A percentile compares a stretch with the other conserved stretches of the same genome.
Conservation (phyloP, 2,888 invertebrate species). For the Apodemia mormo region DNA sequence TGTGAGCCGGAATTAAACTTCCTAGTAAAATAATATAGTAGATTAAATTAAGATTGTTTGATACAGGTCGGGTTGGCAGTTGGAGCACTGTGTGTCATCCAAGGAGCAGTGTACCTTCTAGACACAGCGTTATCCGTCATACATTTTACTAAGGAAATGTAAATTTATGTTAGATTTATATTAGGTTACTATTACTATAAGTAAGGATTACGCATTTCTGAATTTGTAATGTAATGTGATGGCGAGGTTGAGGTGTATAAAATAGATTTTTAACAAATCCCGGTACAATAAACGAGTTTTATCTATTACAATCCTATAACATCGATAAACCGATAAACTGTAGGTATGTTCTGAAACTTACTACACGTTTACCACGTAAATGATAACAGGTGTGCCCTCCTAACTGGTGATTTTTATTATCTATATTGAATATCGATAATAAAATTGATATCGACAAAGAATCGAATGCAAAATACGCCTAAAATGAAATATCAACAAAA, state of each 20-base stretch:
- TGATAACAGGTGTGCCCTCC: neutral
- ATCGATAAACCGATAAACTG: neutral
- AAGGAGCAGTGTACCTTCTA: slow-evolving; percentile 89
- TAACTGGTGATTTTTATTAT: neutral
- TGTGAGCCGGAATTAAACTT: too few relatives aligned
- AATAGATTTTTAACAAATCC: too few relatives aligned
- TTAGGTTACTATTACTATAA: neutral
- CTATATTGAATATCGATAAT: neutral
- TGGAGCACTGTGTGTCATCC: slow-evolving; percentile 89
- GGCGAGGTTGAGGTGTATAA: too few relatives aligned
- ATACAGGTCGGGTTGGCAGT: slow-evolving; percentile 88
- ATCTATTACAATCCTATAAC: too few relatives aligned
- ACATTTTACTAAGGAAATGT: slow-evolving; percentile 86
- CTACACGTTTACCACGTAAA: neutral
- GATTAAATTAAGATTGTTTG: slow-evolving; percentile 19
- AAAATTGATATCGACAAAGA: neutral
- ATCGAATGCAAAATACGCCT: neutral
- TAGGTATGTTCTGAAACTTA: too few relatives aligned
- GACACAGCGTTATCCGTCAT: slow-evolving; percentile 90
- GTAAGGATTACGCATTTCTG: neutral
- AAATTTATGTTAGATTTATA: slow-evolving; percentile 41
- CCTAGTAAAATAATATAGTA: too few relatives aligned
- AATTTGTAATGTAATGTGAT: neutral
- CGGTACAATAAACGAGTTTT: too few relatives aligned
- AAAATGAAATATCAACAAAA: too few relatives aligned